Percentiles rank a stretch among this genome's conserved stretches.
Evolutionary conservation across 2,888 invertebrate genomes (phyloP).

Genomic region (Parapristionchus giblindavisi): DNA sequence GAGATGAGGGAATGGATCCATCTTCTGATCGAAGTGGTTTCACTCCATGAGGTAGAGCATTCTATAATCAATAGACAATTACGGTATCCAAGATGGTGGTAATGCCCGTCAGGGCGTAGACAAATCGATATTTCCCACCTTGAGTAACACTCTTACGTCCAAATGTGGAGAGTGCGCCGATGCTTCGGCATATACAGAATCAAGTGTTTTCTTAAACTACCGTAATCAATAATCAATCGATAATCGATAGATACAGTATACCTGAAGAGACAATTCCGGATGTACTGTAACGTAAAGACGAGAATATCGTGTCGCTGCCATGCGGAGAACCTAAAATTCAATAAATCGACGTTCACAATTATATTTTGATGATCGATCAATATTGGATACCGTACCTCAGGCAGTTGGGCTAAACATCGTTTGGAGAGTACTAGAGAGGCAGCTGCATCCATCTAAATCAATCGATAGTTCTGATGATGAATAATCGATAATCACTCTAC

Average conservation of each 20-base stretch:
- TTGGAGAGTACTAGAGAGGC: slow-evolving; percentile 24
- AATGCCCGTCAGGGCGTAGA: neutral
- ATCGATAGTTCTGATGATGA: neutral
- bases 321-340: slow-evolving; percentile 20
- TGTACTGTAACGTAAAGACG: slow-evolving; percentile 31
- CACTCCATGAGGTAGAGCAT: slow-evolving; percentile 11
- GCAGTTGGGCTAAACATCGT: slow-evolving; percentile 13
- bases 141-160: slow-evolving; percentile 61
- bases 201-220: slow-evolving; percentile 7
- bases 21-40: slow-evolving; percentile 38
- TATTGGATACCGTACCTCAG: slow-evolving; percentile 4
- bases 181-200: slow-evolving; percentile 54
- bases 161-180: slow-evolving; percentile 51
- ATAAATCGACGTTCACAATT: too few relatives aligned
- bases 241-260: neutral
- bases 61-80: neutral
- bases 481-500: too few relatives aligned
- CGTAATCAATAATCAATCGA: neutral
- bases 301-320: slow-evolving; percentile 15
- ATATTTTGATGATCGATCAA: neutral
- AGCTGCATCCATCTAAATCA: neutral
- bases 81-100: neutral
- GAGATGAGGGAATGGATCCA: neutral
- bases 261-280: slow-evolving; percentile 33
- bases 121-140: slow-evolving; percentile 3